phyloP scores from a whole-genome alignment of 2,888 invertebrate species.

The Trichacis sp. region DNA sequence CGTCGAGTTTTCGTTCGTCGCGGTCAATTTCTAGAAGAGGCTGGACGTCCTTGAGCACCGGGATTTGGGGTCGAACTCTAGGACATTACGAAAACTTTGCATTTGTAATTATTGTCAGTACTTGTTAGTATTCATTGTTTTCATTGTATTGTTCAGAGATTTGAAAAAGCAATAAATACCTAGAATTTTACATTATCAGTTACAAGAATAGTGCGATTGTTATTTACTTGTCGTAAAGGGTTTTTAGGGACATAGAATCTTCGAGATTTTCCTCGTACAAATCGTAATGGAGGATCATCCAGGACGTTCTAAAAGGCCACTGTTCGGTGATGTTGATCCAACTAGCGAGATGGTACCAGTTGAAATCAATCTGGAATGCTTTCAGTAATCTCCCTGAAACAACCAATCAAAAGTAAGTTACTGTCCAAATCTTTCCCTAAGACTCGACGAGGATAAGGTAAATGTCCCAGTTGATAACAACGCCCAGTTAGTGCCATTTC shows the following conservation, averaged over 20 bases:
- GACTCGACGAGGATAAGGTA: too few species aligned
- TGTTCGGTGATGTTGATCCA: conserved; percentile 99
- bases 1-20: conserved; percentile 94
- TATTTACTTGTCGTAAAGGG: conserved; percentile 94
- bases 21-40: conserved; percentile 91
- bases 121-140: too few species aligned
- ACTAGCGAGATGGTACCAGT: conserved; percentile 97
- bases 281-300: conserved; percentile 96
- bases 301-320: conserved; percentile 97
- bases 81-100: too few species aligned
- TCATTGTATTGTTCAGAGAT: too few species aligned
- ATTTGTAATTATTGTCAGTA: too few species aligned
- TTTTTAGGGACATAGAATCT: conserved; percentile 86
- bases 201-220: too few species aligned
- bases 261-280: conserved; percentile 88
- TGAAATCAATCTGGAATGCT: conserved; percentile 99
- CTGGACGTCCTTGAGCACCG: conserved; percentile 87
- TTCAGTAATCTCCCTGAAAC: conserved; percentile 88
- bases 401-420: conserved; percentile 4
- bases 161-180: too few species aligned
- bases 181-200: too few species aligned
- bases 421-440: too few species aligned
- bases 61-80: conserved; percentile 86
- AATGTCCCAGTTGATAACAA: too few species aligned
- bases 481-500: too few species aligned